These are phyloP conservation scores for Anthoptus insignis DNA, from an alignment of 2,888 invertebrate genomes.

Conservation along the genomic window DNA sequence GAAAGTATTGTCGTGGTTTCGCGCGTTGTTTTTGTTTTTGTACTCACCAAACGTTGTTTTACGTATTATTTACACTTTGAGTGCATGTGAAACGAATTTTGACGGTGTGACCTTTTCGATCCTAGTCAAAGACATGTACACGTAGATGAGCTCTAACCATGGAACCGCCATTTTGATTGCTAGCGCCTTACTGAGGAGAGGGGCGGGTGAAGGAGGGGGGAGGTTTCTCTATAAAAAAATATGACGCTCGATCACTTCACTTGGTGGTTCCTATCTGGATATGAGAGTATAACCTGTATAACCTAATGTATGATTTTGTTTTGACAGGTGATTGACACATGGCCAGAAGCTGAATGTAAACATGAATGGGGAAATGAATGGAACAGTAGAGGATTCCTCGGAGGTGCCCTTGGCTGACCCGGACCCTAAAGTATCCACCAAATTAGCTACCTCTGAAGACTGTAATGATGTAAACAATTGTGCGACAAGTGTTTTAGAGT, in stretches of 20 bases:
- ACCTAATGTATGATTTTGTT: slow-evolving; percentile 59
- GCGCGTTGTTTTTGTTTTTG: slow-evolving; percentile 38
- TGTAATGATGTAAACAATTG: slow-evolving; percentile 16
- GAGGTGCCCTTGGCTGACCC: slow-evolving; percentile 51
- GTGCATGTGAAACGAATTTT: slow-evolving; percentile 41
- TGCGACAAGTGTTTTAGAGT: slow-evolving; percentile 46
- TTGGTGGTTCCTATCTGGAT: slow-evolving; percentile 60
- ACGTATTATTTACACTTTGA: slow-evolving; percentile 3
- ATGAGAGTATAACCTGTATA: slow-evolving; percentile 60
- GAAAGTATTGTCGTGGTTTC: slow-evolving; percentile 44
- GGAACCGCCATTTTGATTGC: slow-evolving; percentile 84
- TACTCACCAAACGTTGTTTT: slow-evolving; percentile 10
- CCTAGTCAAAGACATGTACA: slow-evolving; percentile 62
- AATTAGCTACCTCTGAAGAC: slow-evolving; percentile 47
- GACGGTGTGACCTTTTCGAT: slow-evolving; percentile 57
- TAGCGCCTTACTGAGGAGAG: slow-evolving; percentile 74
- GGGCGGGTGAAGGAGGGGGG: slow-evolving; percentile 65
- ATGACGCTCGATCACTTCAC: slow-evolving; percentile 66
- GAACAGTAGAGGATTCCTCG: slow-evolving; percentile 71
- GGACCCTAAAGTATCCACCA: slow-evolving; percentile 39
- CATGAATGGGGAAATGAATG: slow-evolving; percentile 77
- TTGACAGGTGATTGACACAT: slow-evolving; percentile 70
- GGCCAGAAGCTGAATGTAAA: slow-evolving; percentile 65
- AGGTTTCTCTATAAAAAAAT: slow-evolving; percentile 72
- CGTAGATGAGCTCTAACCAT: slow-evolving; percentile 74